These are phyloP conservation scores for Alauda arvensis DNA, from an alignment of 2,797 vertebrate species.

Conservation along the genomic window DNA sequence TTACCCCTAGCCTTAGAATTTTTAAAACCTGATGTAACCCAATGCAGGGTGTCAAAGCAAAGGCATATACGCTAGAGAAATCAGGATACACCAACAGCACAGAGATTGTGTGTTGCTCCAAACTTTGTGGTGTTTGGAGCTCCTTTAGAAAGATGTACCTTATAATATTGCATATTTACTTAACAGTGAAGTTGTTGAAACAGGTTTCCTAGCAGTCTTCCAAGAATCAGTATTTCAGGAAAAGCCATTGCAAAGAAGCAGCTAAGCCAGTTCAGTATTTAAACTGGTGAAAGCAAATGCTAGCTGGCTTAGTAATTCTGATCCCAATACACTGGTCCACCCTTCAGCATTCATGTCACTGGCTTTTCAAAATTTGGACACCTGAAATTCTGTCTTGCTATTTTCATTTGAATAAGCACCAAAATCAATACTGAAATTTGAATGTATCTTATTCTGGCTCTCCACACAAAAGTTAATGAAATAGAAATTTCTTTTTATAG, in stretches of 20 bases:
- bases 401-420: background rate
- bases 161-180: background rate
- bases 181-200: background rate
- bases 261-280: background rate
- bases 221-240: constrained; percentile 27
- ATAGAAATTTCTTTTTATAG: background rate
- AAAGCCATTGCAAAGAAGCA: background rate
- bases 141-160: background rate
- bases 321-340: background rate
- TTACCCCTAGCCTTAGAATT: background rate
- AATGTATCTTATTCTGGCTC: background rate
- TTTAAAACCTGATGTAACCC: background rate
- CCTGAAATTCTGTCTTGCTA: background rate
- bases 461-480: background rate
- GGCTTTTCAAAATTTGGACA: background rate
- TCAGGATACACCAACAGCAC: background rate
- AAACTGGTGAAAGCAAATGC: background rate
- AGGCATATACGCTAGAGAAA: background rate
- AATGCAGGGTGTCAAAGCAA: background rate
- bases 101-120: background rate
- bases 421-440: background rate
- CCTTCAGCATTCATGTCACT: background rate
- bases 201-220: background rate
- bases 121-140: background rate
- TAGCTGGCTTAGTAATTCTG: background rate